Base-by-base conservation (phyloP, 2,113 vertebrate species). In the Gila orcuttii region DNA sequence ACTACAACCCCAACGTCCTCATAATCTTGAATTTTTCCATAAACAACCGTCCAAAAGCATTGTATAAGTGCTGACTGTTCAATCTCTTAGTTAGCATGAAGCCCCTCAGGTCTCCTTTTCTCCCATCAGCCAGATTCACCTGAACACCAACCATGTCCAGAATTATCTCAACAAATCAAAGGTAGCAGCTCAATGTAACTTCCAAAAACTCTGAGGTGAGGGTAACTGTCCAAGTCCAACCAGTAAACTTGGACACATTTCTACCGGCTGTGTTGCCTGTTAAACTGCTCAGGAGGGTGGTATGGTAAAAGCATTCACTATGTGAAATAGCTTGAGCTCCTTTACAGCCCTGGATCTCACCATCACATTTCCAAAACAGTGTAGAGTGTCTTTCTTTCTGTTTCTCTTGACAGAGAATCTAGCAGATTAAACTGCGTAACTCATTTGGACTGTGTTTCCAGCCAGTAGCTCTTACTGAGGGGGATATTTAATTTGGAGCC, bases 401-500 rank as follows among this genome's bases (percentile, higher is more conserved):
- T 88, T 92, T 75, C 82, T 90, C 74, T 87, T 86, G 66, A 91
- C 80, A 85, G 73, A 45, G 87, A 84, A 84, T 86, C 84, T 82
- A 75, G 28, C 77, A 84, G 77, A 82, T 91, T 90, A 88, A 84
- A 66, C 87, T 86, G 85, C 57, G 69, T 45, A 68, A 71, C 78
- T 31, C 82, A 84, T 88, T 87, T 47, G 66, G 84, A 76, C 62
- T 88, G 78, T 71, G 71, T 76, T 19, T 73, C 25, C 89, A 82
- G 88, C 83, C 86, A 87, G 81, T 81, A 60, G 59, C 60, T 90
- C 69, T 52, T 84, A 74, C 42, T 80, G 50, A 64, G 83, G 87
- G 69, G 82, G 78, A 74, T 91, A 89, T 90, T 91, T 87, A 55
- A 80, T 90, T 90, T 91, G 89, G 90, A 91, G 60, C 23, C 55